A percentile compares a stretch with the other conserved stretches of the same genome.
phyloP scores from a whole-genome alignment of 2,797 vertebrate genomes.

The Sebastes nivosus region DNA sequence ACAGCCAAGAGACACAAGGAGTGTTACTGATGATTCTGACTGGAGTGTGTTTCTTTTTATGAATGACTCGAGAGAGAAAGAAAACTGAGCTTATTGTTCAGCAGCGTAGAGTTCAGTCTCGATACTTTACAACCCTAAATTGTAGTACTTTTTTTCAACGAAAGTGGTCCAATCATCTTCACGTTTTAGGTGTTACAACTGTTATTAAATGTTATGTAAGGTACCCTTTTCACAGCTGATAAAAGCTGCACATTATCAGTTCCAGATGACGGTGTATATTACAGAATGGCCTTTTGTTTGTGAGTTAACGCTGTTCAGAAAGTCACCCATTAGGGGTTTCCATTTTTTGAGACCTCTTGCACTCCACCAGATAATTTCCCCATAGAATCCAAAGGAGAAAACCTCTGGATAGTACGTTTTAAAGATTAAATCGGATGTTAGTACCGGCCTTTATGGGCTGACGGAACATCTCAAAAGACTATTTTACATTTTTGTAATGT shows the following conservation, averaged over 20 bases:
- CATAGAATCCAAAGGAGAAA: neutral
- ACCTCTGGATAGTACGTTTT: neutral
- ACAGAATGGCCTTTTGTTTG: neutral
- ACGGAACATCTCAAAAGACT: neutral
- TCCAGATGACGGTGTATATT: neutral
- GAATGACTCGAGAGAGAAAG: neutral
- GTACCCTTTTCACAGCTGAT: neutral
- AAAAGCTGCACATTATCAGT: neutral
- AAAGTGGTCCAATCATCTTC: neutral
- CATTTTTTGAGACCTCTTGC: neutral
- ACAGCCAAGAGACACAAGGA: slow-evolving; percentile 83
- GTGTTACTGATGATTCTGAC: slow-evolving; percentile 28
- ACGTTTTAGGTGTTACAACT: neutral
- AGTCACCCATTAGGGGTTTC: neutral
- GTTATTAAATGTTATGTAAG: neutral
- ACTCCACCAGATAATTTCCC: neutral
- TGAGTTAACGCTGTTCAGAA: neutral
- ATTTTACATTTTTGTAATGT: neutral
- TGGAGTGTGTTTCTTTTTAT: neutral
- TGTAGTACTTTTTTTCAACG: neutral
- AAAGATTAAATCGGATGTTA: neutral
- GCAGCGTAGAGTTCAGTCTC: neutral
- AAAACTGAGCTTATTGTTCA: neutral
- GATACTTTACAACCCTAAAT: neutral
- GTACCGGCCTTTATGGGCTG: neutral